Evolutionary conservation across 2,113 vertebrate genomes (phyloP).

Genomic region (Laticauda laticaudata): DNA sequence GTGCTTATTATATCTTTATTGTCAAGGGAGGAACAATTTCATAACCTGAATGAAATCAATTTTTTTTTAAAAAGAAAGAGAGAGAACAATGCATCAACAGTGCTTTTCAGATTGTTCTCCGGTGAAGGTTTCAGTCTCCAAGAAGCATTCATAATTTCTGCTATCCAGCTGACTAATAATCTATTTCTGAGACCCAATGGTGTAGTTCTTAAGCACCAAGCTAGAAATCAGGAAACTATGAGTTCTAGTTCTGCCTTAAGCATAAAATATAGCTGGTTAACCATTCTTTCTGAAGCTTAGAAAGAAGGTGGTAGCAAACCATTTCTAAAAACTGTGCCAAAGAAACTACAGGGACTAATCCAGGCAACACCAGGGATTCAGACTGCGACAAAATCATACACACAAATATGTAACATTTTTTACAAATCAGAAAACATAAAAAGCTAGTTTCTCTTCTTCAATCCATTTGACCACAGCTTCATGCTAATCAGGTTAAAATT

Average conservation of each 20-base stretch:
- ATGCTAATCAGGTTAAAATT: background rate
- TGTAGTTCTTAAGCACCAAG: background rate
- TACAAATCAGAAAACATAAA: background rate
- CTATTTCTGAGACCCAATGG: background rate
- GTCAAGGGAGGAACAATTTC: background rate
- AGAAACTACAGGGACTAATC: background rate
- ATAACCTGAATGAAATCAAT: background rate
- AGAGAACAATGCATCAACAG: background rate
- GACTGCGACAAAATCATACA: background rate
- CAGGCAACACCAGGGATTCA: background rate
- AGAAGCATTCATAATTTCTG: background rate
- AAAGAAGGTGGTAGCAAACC: background rate
- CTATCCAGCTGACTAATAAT: background rate
- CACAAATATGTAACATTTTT: background rate
- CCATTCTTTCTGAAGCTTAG: background rate
- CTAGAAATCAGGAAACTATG: background rate
- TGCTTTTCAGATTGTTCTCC: background rate
- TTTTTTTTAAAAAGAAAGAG: background rate
- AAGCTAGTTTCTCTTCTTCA: background rate
- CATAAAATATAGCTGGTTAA: background rate
- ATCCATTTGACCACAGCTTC: background rate
- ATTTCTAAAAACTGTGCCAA: background rate
- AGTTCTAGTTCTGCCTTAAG: background rate
- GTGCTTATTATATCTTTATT: background rate
- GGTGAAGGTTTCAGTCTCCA: background rate